Evolutionary conservation across 2,113 vertebrate genomes (phyloP).

Genomic region (Paradoxurus hermaphroditus): DNA sequence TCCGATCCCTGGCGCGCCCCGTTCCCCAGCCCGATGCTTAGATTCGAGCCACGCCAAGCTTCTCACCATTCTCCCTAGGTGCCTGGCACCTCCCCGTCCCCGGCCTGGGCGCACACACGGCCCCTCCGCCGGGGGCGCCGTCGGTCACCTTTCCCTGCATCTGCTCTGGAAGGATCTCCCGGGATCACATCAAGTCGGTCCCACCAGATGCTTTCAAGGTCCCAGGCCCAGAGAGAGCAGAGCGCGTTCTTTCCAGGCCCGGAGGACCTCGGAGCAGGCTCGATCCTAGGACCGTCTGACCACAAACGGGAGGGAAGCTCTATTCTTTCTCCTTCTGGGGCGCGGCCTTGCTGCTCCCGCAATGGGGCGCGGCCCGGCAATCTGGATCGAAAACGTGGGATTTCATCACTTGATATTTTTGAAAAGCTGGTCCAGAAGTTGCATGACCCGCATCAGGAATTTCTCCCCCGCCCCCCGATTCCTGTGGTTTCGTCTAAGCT

Average conservation of each 20-base stretch:
- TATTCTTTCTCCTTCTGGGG: neutral
- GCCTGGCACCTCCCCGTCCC: neutral
- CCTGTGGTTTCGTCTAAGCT: constrained; percentile 58
- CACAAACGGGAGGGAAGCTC: neutral
- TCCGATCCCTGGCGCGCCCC: neutral
- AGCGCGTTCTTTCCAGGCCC: neutral
- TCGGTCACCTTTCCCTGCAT: neutral
- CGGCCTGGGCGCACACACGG: neutral
- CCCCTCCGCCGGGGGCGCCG: accelerated
- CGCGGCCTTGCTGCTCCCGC: neutral
- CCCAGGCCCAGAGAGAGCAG: no score
- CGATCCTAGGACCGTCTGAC: neutral
- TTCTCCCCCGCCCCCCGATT: neutral
- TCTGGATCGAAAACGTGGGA: neutral
- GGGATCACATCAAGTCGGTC: neutral
- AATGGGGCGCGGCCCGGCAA: neutral
- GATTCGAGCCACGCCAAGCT: neutral
- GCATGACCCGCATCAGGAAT: constrained; percentile 1
- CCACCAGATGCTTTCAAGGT: neutral
- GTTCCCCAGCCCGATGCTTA: neutral
- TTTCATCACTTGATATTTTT: constrained; percentile 46
- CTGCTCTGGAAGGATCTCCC: neutral
- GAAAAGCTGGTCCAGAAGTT: constrained; percentile 27
- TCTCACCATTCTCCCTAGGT: neutral
- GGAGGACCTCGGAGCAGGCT: neutral